phyloP scores from a whole-genome alignment of 2,113 vertebrate genomes.

The Sinocyclocheilus rhinocerous region DNA sequence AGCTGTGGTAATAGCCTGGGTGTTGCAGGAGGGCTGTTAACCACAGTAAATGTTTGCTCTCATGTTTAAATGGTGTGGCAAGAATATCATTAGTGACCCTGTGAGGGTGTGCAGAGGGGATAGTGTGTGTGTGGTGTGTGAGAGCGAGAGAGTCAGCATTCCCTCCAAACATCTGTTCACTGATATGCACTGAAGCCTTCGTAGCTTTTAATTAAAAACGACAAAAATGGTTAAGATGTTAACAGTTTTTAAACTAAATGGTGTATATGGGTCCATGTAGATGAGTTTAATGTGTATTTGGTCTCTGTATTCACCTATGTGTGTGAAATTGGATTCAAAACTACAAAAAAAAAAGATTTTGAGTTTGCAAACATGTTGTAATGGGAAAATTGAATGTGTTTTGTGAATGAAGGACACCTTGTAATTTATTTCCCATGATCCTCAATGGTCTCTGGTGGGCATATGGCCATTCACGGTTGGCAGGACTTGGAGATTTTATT shows the following conservation, averaged over 20 bases:
- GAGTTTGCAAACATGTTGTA: not conserved
- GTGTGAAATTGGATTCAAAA: too few relatives aligned
- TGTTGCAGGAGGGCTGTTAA: constrained; percentile 51
- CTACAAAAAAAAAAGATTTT: not conserved
- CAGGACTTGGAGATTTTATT: not conserved
- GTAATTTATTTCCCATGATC: not conserved
- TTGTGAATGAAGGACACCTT: not conserved
- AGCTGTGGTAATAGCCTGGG: constrained; percentile 54
- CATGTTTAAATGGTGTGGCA: constrained; percentile 49
- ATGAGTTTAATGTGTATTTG: not conserved
- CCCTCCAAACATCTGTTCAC: constrained; percentile 43
- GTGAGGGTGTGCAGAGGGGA: constrained; percentile 12
- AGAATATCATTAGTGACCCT: constrained; percentile 49
- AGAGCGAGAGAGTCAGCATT: not conserved
- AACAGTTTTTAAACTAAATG: not conserved
- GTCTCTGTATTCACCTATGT: not conserved
- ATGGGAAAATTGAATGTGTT: not conserved
- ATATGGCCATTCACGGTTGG: not conserved
- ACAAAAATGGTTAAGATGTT: constrained; percentile 30
- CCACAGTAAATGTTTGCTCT: constrained; percentile 55
- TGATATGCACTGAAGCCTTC: constrained; percentile 47
- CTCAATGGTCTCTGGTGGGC: not conserved
- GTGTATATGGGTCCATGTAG: not conserved
- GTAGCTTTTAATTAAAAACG: constrained; percentile 50
- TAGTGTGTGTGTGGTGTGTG: not conserved